phyloP scores from a whole-genome alignment of 2,888 invertebrate genomes.

The Ectemnius cavifrons region DNA sequence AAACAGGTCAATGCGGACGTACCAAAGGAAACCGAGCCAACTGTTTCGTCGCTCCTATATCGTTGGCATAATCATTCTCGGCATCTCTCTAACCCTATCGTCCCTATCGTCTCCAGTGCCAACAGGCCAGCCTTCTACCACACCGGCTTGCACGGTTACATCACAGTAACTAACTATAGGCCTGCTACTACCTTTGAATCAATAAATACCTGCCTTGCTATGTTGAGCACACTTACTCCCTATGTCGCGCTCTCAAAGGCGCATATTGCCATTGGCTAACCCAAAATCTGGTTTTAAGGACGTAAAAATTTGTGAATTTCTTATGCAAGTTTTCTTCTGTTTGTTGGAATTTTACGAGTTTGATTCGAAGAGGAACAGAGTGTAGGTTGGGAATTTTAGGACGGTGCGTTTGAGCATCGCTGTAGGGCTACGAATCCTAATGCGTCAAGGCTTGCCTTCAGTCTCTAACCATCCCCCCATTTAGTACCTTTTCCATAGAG shows the following conservation, averaged over 20 bases:
- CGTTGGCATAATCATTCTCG: constrained; percentile 25
- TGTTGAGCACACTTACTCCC: constrained; percentile 56
- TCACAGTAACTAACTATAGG: constrained; percentile 62
- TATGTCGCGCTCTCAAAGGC: background rate
- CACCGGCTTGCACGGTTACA: constrained; percentile 56
- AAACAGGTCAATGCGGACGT: background rate
- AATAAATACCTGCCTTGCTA: constrained; percentile 66
- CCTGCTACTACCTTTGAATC: constrained; percentile 64
- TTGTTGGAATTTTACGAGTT: no score
- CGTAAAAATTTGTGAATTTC: no score
- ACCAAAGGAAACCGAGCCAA: constrained; percentile 5
- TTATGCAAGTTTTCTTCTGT: no score
- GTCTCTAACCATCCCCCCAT: constrained; percentile 54
- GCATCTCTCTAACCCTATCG: constrained; percentile 34
- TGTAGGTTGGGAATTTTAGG: background rate
- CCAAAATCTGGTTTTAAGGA: no score
- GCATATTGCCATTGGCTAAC: no score
- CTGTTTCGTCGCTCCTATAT: constrained; percentile 23
- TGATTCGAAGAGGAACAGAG: background rate
- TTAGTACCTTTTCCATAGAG: constrained; percentile 54
- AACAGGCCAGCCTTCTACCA: constrained; percentile 38
- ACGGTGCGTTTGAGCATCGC: constrained; percentile 51
- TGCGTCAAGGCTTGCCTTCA: constrained; percentile 31
- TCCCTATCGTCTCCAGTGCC: constrained; percentile 43
- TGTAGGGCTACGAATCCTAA: constrained; percentile 40